Evolutionary conservation across 2,888 invertebrate species (phyloP), one percentile per base, ranked within the genome.

Genomic region (Platerodrilus igneus): DNA sequence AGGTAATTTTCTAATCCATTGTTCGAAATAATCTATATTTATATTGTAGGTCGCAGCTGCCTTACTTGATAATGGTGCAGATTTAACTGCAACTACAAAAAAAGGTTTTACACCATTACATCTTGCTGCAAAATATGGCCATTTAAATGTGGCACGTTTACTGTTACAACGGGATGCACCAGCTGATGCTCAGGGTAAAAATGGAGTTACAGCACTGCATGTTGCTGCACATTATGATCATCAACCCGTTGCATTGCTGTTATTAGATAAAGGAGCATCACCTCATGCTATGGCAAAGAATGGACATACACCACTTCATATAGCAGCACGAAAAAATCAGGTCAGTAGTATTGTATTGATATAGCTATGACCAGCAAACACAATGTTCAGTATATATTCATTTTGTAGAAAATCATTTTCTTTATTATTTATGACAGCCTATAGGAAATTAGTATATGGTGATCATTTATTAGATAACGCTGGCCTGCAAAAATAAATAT

Each of bases 191-290:
- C 90, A 91, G 51, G 96, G 95, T 39, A 92, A 86, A 71, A 93
- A 94, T 62, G 90, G 91, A 49, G 90, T 97, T 29, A 94, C 96
- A 1, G 94, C 97, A 4, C 72, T 99, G 28, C 95, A 97, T 63
- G 89, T 99, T 63, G 96, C 97, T 37, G 88, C 93, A 3, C 97
- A 99, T 66, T 99, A 99, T 64, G 93, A 96, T 64, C 88, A 94
- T 64, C 85, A 89, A 34, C 83, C 86, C 56, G 90, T 96, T 17
- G 94, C 93, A 2, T 75, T 91, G 50, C 72, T 95, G 45, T 73
- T 97, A 13, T 70, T 97, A 42, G 93, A 96, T 60, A 89, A 87
- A 72, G 91, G 92, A 51, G 96, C 96, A 10, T 90, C 90, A 1
- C 92, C 96, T 0, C 90, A 94, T 66, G 84, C 91, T 39, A 78